A percentile compares a stretch with the other conserved stretches of the same genome.
Conservation (phyloP, 2,113 vertebrate species). For the Protobothrops flavoviridis region DNA sequence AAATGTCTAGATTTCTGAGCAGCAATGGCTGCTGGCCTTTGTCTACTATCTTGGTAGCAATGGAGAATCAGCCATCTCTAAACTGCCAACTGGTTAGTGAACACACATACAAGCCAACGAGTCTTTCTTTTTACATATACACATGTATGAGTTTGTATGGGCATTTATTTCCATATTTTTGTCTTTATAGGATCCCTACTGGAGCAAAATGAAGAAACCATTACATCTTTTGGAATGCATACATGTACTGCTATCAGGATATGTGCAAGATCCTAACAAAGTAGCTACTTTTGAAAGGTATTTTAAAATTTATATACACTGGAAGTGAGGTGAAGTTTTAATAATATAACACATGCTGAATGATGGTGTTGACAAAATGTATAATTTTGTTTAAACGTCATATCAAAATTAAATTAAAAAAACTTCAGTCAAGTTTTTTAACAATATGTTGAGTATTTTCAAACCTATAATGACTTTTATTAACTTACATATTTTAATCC, state of each 20-base stretch:
- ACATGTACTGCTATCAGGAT: conserved; percentile 86
- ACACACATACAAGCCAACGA: neutral
- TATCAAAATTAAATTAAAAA: neutral
- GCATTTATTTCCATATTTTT: neutral
- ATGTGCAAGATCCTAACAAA: conserved; percentile 85
- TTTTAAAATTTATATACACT: conserved; percentile 1
- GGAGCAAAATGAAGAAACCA: conserved; percentile 90
- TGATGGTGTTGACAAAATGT: neutral
- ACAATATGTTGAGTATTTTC: neutral
- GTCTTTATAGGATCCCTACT: conserved; percentile 85
- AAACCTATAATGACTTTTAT: neutral
- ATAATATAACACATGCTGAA: neutral
- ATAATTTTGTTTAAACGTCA: neutral
- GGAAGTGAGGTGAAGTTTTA: neutral
- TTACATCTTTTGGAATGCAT: conserved; percentile 93
- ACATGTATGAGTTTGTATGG: neutral
- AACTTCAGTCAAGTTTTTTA: neutral
- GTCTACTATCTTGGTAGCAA: neutral
- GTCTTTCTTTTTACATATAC: neutral
- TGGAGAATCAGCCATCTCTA: neutral
- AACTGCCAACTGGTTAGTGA: neutral
- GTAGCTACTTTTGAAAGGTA: conserved; percentile 85
- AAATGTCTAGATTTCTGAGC: neutral
- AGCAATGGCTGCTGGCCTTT: neutral
- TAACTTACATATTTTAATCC: neutral